Percentiles rank a stretch among this genome's conserved stretches.
These are phyloP conservation scores for Onthophagus taurus DNA, from an alignment of 1,140 invertebrate genomes.

Conservation along the genomic window DNA sequence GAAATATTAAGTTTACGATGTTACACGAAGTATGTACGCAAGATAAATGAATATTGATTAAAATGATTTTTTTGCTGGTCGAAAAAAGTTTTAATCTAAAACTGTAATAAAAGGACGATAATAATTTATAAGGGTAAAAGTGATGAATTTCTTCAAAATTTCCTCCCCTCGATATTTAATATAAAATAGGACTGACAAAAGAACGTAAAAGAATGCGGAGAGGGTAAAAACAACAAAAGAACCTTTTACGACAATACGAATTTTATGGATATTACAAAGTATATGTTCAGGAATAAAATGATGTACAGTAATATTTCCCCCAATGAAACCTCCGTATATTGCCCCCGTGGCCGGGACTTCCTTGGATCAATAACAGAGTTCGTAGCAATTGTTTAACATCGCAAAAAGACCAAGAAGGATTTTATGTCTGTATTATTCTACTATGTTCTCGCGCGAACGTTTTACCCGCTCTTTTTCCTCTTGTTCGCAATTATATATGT, in stretches of 20 bases:
- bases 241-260: slow-evolving; percentile 27
- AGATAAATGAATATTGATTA: too few species aligned
- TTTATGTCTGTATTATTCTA: slow-evolving; percentile 17
- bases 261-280: slow-evolving; percentile 29
- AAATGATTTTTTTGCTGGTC: too few species aligned
- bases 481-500: too few species aligned
- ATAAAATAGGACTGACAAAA: slow-evolving; percentile 2
- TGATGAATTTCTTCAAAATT: too few species aligned
- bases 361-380: slow-evolving; percentile 22
- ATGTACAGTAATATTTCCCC: slow-evolving; percentile 27
- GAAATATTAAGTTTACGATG: too few species aligned
- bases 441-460: not conserved
- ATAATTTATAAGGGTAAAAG: too few species aligned
- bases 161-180: too few species aligned
- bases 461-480: not conserved
- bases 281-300: slow-evolving; percentile 25
- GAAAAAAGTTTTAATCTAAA: too few species aligned
- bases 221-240: slow-evolving; percentile 19
- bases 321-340: slow-evolving; percentile 24
- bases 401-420: slow-evolving; percentile 21
- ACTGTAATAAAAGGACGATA: too few species aligned
- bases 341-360: slow-evolving; percentile 19
- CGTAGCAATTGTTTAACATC: slow-evolving; percentile 19
- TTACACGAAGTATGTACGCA: too few species aligned
- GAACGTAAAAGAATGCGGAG: slow-evolving; percentile 6